Evolutionary conservation across 2,888 invertebrate species (phyloP), one percentile per base, ranked within the genome.

Genomic region (Ormyrus rosae): DNA sequence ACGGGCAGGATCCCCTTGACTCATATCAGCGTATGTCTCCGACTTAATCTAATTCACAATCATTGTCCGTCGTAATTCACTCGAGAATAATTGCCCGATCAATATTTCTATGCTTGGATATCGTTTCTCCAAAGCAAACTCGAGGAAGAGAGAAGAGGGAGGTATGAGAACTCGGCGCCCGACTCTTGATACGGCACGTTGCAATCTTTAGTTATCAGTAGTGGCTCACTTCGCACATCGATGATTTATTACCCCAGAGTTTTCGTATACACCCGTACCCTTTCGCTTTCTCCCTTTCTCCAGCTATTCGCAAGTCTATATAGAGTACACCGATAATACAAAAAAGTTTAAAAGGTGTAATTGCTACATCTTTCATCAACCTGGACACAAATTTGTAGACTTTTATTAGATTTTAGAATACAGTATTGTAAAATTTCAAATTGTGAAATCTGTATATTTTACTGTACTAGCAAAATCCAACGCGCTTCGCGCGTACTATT

Each of bases 1-100:
- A 45, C 19, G 60, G 51, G 60, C 58, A 60, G 46, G 61, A 69
- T 63, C 69, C 78, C 77, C 83, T 78, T 83, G 86, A 88, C 87
- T 89, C 88, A 87, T 88, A 88, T 89, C 89, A 87, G 85, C 88
- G 83, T 86, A 87, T 88, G 88, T 89, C 88, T 88, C 86, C 80
- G 85, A 87, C 87, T 87, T 86, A 88, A 88, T 88, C 88, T 88
- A 87, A 88, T 88, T 87, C 86, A 87, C 85, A 87, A 88, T 87
- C 88, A 87, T 85, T 85, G 60, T 60, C 63, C 84, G 84, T 82
- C 86, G 87, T 89, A 88, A 88, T 87, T 89, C 89, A 88, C 82
- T 83, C 84, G 86, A 85, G 87, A 88, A 88, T 88, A 88, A 89
- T 89, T 88, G 87, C 83, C 77, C 84, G 87, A 86, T 89, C 89